Evolutionary conservation across 1,140 invertebrate genomes (phyloP), one percentile per base, ranked within the genome.

Genomic region (Drosophila kurseongensis): DNA sequence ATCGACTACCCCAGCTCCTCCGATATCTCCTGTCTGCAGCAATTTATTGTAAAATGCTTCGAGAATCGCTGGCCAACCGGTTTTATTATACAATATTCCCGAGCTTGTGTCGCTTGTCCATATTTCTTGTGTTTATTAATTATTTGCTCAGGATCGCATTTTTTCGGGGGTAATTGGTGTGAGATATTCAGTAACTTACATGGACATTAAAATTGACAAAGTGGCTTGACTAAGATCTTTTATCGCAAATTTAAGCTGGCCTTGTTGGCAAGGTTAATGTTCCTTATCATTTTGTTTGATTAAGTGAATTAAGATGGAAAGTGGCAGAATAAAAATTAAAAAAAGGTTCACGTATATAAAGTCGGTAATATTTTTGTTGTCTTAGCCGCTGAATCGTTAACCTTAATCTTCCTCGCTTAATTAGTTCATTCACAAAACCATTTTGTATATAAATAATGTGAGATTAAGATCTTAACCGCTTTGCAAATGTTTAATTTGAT

Each of bases 181-280:
- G 18, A 48, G 50, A 69, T 58, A 42, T 35, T 48, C 45, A 56
- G 29, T 13, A 32, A 57, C 68, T 71, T 71, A 71, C 68, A 75
- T 75, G 47, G 42, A 60, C 56, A 63, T 68, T 76, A 55, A 68
- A 76, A 59, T 68, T 76, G 74, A 79, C 29, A 79, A 78, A 79
- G 76, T 77, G 54, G 23, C 32, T 78, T 66, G 77, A 41, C 45
- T 62, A 47, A 57, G 50, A 54, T 14, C 10, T 45, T 35, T 38
- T n/a, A 73, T 14, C 47, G 50, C 29, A 41, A 16, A 65, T 40
- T 35, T 59, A n/a, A 23, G n/a, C 35, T 36, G 63, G 16, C 72
- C 74, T 71, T 40, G 59, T 12, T 16, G 7, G 4, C 1, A 38
- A 57, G 61, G 41, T 52, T 51, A 47, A 57, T 67, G 36, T 42